Conservation (phyloP, 2,113 vertebrate genomes). For the Manacus vitellinus region DNA sequence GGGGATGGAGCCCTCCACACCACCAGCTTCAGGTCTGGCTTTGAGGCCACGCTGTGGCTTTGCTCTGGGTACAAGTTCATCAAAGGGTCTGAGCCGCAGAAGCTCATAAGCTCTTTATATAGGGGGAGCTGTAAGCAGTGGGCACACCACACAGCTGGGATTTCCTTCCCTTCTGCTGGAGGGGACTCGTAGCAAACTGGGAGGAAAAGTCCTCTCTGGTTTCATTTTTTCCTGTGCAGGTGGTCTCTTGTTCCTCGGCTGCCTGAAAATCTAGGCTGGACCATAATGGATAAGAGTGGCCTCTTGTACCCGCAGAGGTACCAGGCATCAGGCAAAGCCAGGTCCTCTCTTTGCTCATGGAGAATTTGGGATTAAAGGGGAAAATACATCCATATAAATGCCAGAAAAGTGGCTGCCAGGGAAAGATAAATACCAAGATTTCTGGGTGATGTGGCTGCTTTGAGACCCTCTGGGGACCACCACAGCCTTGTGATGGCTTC, state of each 20-base stretch:
- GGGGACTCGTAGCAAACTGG: neutral
- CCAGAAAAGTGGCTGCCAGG: neutral
- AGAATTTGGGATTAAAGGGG: neutral
- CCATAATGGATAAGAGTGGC: neutral
- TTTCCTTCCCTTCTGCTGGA: neutral
- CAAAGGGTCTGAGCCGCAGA: neutral
- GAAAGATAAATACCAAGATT: neutral
- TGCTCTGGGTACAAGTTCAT: neutral
- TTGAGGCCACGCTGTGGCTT: neutral
- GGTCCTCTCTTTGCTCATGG: neutral
- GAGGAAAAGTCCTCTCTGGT: neutral
- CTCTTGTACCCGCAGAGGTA: neutral
- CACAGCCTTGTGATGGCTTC: neutral
- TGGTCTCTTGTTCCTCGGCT: neutral
- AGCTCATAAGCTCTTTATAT: slow-evolving; percentile 8
- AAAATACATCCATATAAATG: neutral
- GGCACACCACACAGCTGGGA: neutral
- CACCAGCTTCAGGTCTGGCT: neutral
- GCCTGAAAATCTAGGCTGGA: neutral
- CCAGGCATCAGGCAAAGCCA: neutral
- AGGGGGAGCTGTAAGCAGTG: neutral
- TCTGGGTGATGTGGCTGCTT: neutral
- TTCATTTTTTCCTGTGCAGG: neutral
- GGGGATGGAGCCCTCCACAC: neutral
- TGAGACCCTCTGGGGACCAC: neutral